Conservation (phyloP, 2,113 vertebrate species). For the Macroglossus sobrinus region DNA sequence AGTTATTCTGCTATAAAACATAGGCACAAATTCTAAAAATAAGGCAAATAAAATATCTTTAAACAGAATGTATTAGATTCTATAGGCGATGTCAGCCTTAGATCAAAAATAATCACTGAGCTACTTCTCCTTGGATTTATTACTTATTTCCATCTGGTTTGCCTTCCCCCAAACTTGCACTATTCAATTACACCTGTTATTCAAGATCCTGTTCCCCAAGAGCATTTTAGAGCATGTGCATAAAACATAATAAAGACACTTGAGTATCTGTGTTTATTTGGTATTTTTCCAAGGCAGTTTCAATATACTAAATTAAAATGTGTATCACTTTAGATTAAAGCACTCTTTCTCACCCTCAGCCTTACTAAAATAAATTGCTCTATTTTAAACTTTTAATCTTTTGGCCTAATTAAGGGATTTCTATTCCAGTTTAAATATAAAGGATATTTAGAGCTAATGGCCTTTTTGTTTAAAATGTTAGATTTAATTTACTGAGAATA, state of each 20-base stretch:
- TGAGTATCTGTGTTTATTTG: background rate
- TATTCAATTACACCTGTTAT: background rate
- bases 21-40: background rate
- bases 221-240: background rate
- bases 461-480: constrained; percentile 44
- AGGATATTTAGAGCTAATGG: constrained; percentile 15
- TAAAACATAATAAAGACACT: constrained; percentile 18
- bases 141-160: background rate
- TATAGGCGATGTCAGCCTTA: background rate
- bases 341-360: background rate
- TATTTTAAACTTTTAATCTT: constrained; percentile 22
- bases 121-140: background rate
- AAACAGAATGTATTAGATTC: background rate
- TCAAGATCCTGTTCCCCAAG: background rate
- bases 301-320: constrained; percentile 14
- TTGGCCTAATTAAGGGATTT: constrained; percentile 3
- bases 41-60: background rate
- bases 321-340: background rate
- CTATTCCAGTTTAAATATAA: background rate
- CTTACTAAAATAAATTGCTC: constrained; percentile 24
- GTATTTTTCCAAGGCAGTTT: background rate
- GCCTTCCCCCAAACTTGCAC: background rate
- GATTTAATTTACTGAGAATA: constrained; percentile 31
- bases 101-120: background rate
- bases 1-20: background rate